Conservation (phyloP, 2,888 invertebrate genomes). For the Idaea straminata region DNA sequence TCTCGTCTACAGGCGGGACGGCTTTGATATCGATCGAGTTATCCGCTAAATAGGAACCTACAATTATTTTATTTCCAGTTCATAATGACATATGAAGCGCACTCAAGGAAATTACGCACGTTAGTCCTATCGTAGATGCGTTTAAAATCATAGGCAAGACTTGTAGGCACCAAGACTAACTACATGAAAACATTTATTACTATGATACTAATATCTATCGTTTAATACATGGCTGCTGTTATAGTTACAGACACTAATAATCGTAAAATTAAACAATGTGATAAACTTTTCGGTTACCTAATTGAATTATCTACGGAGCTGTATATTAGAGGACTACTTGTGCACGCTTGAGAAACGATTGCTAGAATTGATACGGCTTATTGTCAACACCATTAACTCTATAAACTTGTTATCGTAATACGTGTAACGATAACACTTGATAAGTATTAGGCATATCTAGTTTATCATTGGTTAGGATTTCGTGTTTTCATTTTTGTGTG, state of each 20-base stretch:
- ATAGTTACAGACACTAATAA: background rate
- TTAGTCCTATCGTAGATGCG: background rate
- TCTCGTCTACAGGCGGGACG: constrained; percentile 4
- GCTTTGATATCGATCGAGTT: constrained; percentile 4
- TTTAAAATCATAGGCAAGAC: background rate
- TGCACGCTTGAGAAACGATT: constrained; percentile 7
- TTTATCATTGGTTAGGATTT: background rate
- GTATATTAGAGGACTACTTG: constrained; percentile 20
- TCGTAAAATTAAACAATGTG: constrained; percentile 16
- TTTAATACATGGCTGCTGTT: background rate
- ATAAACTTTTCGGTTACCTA: constrained; percentile 17
- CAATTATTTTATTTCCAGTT: background rate
- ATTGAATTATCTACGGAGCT: constrained; percentile 17
- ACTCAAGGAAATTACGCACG: background rate
- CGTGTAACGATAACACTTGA: background rate
- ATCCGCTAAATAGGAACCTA: background rate
- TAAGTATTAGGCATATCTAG: background rate
- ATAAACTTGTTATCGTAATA: background rate
- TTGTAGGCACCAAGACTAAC: background rate
- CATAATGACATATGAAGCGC: background rate
- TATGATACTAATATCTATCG: background rate
- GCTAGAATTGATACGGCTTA: constrained; percentile 3
- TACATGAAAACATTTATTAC: background rate
- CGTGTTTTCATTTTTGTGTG: background rate
- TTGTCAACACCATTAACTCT: constrained; percentile 2